Evolutionary conservation across 2,797 vertebrate species (phyloP).

Genomic region (Hydrophis major): DNA sequence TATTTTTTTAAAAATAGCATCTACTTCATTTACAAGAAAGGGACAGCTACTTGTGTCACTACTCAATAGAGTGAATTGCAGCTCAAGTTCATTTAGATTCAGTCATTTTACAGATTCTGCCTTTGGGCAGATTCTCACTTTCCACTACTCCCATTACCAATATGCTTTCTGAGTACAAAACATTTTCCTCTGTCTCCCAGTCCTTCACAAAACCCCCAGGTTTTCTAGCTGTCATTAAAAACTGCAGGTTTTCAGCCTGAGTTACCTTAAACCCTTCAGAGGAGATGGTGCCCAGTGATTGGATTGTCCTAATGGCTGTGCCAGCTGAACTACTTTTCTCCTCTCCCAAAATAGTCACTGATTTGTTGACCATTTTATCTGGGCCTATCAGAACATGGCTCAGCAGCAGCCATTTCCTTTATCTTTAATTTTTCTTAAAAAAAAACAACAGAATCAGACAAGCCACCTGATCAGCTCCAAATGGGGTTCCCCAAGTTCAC

Average conservation of each 20-base stretch:
- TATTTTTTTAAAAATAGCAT: background rate
- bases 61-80: background rate
- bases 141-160: background rate
- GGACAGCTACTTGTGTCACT: background rate
- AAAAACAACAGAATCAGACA: background rate
- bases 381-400: background rate
- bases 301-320: background rate
- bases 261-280: background rate
- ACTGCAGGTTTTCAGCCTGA: background rate
- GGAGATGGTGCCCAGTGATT: background rate
- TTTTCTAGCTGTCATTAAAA: background rate
- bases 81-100: background rate
- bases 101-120: background rate
- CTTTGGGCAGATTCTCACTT: background rate
- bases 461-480: background rate
- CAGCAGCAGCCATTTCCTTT: background rate
- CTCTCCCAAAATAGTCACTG: background rate
- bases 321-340: background rate
- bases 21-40: background rate
- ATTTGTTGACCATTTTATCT: background rate
- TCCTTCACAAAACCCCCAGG: background rate
- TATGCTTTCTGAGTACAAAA: background rate
- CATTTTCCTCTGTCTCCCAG: background rate
- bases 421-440: background rate
- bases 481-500: background rate